Conservation (phyloP, 2,888 invertebrate species). For the Parascotia fuliginaria region DNA sequence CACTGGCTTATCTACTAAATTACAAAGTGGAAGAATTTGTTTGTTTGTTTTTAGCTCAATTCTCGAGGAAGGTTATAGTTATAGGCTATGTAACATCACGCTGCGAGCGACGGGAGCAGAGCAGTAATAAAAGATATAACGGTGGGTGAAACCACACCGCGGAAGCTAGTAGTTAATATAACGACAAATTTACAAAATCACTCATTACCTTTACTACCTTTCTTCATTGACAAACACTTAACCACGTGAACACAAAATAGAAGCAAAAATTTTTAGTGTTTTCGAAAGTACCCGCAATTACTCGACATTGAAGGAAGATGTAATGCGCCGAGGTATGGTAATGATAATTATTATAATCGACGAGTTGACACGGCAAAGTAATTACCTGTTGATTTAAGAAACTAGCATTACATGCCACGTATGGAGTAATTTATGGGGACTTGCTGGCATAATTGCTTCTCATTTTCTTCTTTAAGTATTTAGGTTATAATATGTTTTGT, state of each 20-base stretch:
- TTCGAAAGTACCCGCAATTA: conserved; percentile 42
- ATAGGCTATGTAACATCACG: too few relatives aligned
- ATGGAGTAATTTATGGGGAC: conserved; percentile 27
- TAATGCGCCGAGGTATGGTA: conserved; percentile 31
- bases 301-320: conserved; percentile 28
- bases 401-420: conserved; percentile 19
- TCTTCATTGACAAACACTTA: conserved; percentile 6
- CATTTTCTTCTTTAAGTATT: not conserved
- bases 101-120: too few relatives aligned
- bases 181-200: not conserved
- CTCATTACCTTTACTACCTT: not conserved
- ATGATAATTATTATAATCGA: conserved; percentile 46
- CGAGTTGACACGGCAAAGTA: conserved; percentile 39
- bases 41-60: too few relatives aligned
- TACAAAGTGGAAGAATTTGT: too few relatives aligned
- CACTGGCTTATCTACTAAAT: too few relatives aligned
- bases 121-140: too few relatives aligned
- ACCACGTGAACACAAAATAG: conserved; percentile 1
- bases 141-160: too few relatives aligned
- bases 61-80: too few relatives aligned
- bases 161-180: too few relatives aligned
- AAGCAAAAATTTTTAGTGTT: conserved; percentile 31
- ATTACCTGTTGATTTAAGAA: conserved; percentile 33
- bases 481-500: not conserved
- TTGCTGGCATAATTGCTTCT: conserved; percentile 15